These are phyloP conservation scores for Gymnocephalus cernua DNA, from an alignment of 2,113 vertebrate species.

Conservation along the genomic window DNA sequence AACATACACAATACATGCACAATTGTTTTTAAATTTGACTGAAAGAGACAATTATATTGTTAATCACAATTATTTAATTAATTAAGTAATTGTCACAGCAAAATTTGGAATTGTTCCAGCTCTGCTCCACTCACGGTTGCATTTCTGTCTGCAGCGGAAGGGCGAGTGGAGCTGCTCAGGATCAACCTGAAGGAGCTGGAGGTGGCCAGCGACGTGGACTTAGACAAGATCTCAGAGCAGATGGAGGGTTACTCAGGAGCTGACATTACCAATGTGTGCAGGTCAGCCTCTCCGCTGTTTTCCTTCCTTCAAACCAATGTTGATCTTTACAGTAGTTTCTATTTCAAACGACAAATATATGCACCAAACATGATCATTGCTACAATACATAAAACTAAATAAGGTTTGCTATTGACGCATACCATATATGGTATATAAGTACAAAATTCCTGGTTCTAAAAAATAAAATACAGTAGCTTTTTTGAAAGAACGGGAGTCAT, in stretches of 20 bases:
- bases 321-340: neutral
- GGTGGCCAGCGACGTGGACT: slow-evolving; percentile 92
- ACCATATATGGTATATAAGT: too few species aligned
- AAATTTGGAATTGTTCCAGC: too few species aligned
- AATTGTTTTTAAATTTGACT: too few species aligned
- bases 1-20: too few species aligned
- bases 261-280: slow-evolving; percentile 98
- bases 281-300: slow-evolving; percentile 80
- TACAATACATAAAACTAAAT: neutral
- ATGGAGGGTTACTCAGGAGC: slow-evolving; percentile 98
- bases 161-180: slow-evolving; percentile 93
- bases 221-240: slow-evolving; percentile 93
- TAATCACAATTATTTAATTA: too few species aligned
- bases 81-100: too few species aligned
- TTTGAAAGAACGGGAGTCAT: too few species aligned
- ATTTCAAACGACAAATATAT: neutral
- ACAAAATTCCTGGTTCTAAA: too few species aligned
- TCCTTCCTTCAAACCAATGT: neutral
- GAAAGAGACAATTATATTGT: too few species aligned
- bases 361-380: neutral
- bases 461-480: too few species aligned
- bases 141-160: slow-evolving; percentile 85
- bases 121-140: neutral
- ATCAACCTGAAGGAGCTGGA: slow-evolving; percentile 97
- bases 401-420: neutral